These are phyloP conservation scores for Tinamus major DNA, from an alignment of 2,797 vertebrate genomes.

Conservation along the genomic window DNA sequence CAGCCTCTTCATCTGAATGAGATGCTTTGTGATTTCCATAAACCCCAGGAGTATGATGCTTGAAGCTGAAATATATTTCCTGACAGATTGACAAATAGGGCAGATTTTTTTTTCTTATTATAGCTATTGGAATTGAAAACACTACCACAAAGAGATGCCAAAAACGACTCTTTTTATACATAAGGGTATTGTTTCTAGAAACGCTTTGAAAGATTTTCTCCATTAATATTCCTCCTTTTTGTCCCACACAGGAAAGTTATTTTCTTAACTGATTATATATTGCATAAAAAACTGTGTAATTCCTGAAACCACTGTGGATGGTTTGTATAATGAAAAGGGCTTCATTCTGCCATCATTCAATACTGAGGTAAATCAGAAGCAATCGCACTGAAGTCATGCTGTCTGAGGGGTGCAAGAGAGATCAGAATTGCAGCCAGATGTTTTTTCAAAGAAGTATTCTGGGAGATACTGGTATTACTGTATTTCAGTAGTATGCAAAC, in stretches of 20 bases:
- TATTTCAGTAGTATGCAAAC: slow-evolving; percentile 52
- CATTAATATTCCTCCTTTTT: slow-evolving; percentile 53
- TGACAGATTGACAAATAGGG: slow-evolving; percentile 78
- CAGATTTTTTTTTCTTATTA: slow-evolving; percentile 62
- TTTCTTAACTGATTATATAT: slow-evolving; percentile 41
- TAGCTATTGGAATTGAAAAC: slow-evolving; percentile 70
- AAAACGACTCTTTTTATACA: slow-evolving; percentile 3
- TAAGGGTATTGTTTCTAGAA: slow-evolving; percentile 55
- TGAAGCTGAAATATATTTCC: slow-evolving; percentile 77
- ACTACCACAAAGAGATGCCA: slow-evolving; percentile 34
- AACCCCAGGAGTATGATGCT: slow-evolving; percentile 73
- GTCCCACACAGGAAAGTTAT: slow-evolving; percentile 13
- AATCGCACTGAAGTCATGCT: background rate
- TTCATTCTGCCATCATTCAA: slow-evolving; percentile 36
- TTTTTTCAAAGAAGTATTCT: slow-evolving; percentile 23
- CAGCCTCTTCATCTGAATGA: slow-evolving; percentile 77
- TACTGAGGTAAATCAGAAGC: slow-evolving; percentile 42
- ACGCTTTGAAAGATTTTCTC: slow-evolving; percentile 41
- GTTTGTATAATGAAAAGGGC: slow-evolving; percentile 29
- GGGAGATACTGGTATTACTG: slow-evolving; percentile 21
- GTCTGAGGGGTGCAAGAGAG: slow-evolving; percentile 13
- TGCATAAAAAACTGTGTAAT: background rate
- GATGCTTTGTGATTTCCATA: slow-evolving; percentile 74
- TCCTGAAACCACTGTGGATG: slow-evolving; percentile 19
- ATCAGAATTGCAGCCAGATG: slow-evolving; percentile 30